These are phyloP conservation scores for Hexactinellida sp. DNA, from an alignment of 37 sponge, comb jelly and placozoan species.

Conservation along the genomic window DNA sequence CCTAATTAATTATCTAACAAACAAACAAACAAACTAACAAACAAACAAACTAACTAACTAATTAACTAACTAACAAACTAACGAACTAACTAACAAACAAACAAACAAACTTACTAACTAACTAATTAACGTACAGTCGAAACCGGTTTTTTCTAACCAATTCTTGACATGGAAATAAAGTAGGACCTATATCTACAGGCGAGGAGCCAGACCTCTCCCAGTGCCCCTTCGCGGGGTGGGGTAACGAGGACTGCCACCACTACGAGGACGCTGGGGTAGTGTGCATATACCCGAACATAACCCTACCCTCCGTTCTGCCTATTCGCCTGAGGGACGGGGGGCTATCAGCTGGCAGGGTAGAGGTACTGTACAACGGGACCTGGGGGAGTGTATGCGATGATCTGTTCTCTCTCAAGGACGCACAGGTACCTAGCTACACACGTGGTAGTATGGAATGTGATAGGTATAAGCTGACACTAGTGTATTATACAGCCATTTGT, in stretches of 20 bases:
- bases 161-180: too few relatives aligned
- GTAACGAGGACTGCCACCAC: conserved; percentile 21
- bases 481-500: too few relatives aligned
- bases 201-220: background rate
- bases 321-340: background rate
- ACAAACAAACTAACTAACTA: background rate
- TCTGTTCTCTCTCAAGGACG: background rate
- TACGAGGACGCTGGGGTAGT: conserved; percentile 29
- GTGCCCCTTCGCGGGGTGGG: conserved; percentile 18
- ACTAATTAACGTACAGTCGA: too few relatives aligned
- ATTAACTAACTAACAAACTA: too few relatives aligned
- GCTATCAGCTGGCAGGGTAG: background rate
- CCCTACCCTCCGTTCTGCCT: background rate
- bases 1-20: background rate
- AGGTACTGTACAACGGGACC: background rate
- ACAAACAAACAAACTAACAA: background rate
- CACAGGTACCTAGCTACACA: background rate
- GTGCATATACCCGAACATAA: background rate
- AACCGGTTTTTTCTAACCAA: too few relatives aligned
- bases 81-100: too few relatives aligned
- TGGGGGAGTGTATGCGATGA: background rate
- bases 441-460: background rate
- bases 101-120: too few relatives aligned
- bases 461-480: too few relatives aligned
- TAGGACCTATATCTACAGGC: too few relatives aligned